Evolutionary conservation across 2,113 vertebrate genomes (phyloP).

Genomic region (Piprites chloris): DNA sequence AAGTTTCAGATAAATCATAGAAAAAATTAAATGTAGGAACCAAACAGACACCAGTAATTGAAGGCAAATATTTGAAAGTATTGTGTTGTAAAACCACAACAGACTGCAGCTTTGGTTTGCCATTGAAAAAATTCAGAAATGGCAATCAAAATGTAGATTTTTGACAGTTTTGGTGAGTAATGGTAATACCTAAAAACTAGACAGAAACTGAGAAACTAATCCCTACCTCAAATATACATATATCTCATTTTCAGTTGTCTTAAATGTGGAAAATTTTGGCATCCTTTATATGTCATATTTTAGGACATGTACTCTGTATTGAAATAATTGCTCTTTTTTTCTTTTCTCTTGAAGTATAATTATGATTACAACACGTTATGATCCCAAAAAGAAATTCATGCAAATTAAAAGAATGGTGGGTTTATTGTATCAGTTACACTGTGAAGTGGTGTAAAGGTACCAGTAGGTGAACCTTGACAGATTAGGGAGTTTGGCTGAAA

Average conservation of each 20-base stretch:
- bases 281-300: not conserved
- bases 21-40: not conserved
- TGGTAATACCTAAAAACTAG: not conserved
- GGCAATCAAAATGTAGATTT: not conserved
- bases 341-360: not conserved
- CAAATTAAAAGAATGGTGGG: not conserved
- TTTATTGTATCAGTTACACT: not conserved
- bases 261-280: not conserved
- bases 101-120: not conserved
- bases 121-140: not conserved
- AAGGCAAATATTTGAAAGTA: not conserved
- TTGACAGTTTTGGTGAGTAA: not conserved
- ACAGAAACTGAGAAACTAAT: not conserved
- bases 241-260: not conserved
- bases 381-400: not conserved
- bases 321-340: not conserved
- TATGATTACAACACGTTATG: not conserved
- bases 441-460: not conserved
- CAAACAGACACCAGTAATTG: not conserved
- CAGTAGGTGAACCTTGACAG: not conserved
- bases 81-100: rapidly evolving
- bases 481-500: not conserved
- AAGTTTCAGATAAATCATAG: not conserved
- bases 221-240: not conserved
- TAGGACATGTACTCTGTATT: not conserved